Conservation (phyloP, 1,140 invertebrate genomes). For the Platyscapa corneri region DNA sequence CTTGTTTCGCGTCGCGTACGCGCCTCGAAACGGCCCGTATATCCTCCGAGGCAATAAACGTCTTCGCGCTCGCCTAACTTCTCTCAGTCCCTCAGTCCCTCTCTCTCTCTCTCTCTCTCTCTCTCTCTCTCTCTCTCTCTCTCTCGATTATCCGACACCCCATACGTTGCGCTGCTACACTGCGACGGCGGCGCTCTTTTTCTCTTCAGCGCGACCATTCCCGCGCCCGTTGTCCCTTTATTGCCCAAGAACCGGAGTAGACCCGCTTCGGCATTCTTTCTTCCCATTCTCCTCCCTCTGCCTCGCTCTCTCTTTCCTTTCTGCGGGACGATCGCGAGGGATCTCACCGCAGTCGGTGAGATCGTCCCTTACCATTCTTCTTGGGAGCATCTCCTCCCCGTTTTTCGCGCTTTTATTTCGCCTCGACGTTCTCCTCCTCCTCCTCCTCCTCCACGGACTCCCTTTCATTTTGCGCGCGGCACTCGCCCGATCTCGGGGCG, state of each 20-base stretch:
- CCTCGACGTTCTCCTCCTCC: not conserved
- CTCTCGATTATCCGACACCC: slow-evolving; percentile 36
- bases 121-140: not conserved
- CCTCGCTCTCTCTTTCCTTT: not conserved
- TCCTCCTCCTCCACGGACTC: not conserved
- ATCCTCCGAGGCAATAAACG: slow-evolving; percentile 45
- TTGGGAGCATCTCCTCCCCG: slow-evolving; percentile 21
- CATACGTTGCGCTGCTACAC: slow-evolving; percentile 4
- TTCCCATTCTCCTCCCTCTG: slow-evolving; percentile 22
- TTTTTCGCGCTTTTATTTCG: slow-evolving; percentile 44
- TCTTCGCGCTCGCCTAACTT: not conserved
- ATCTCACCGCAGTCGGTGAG: not conserved
- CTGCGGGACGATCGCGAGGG: not conserved
- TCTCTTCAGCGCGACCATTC: slow-evolving; percentile 23
- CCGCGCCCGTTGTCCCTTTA: slow-evolving; percentile 35
- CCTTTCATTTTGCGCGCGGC: slow-evolving; percentile 15
- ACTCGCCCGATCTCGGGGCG: not conserved
- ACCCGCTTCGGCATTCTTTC: slow-evolving; percentile 32
- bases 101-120: not conserved
- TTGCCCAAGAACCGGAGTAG: slow-evolving; percentile 13
- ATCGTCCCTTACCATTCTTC: slow-evolving; percentile 1
- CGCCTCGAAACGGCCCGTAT: slow-evolving; percentile 12
- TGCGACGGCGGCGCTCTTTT: slow-evolving; percentile 19
- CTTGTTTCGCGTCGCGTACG: slow-evolving; percentile 30
- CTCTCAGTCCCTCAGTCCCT: too few relatives aligned